Conservation (phyloP, 30 jellyfish, hydroid and myxozoan genomes). For the Aurelia aurita complex sp. Pacific region DNA sequence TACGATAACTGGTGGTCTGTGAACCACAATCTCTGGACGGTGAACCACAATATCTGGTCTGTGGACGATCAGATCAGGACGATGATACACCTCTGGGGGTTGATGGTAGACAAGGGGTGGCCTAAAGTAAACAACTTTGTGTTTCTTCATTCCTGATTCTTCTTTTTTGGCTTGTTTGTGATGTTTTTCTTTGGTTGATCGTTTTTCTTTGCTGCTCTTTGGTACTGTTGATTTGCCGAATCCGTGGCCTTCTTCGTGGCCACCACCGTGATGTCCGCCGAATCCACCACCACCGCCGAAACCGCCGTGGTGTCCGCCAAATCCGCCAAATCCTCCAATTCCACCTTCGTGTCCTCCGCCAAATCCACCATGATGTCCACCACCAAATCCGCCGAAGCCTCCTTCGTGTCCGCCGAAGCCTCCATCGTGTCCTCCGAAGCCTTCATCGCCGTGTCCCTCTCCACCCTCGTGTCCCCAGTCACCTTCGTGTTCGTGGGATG, state of each 20-base stretch:
- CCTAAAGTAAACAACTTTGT: conserved; percentile 88
- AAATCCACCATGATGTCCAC: conserved; percentile 50
- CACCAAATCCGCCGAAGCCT: conserved; percentile 52
- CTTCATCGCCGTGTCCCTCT: conserved; percentile 71
- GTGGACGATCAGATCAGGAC: conserved; percentile 96
- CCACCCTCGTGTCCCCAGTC: conserved; percentile 49
- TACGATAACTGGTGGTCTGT: conserved; percentile 95
- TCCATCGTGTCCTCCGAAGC: conserved; percentile 58
- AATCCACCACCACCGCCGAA: conserved; percentile 67
- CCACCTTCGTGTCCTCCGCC: conserved; percentile 54
- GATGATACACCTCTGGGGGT: conserved; percentile 93
- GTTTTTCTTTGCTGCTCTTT: conserved; percentile 29
- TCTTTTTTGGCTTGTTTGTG: conserved; percentile 36
- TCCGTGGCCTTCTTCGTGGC: conserved; percentile 83
- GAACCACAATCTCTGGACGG: conserved; percentile 94
- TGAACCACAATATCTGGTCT: conserved; percentile 98
- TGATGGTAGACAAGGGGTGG: conserved; percentile 96
- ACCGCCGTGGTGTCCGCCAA: neutral
- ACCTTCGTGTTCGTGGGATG: conserved; percentile 72
- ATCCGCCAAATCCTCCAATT: conserved; percentile 14
- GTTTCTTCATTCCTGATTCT: conserved; percentile 75
- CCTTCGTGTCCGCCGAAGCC: conserved; percentile 64
- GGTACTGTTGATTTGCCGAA: conserved; percentile 63
- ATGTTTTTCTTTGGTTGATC: conserved; percentile 38
- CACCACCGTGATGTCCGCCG: conserved; percentile 67